Base-by-base conservation (phyloP, 1,140 invertebrate species). In the Diprion similis region DNA sequence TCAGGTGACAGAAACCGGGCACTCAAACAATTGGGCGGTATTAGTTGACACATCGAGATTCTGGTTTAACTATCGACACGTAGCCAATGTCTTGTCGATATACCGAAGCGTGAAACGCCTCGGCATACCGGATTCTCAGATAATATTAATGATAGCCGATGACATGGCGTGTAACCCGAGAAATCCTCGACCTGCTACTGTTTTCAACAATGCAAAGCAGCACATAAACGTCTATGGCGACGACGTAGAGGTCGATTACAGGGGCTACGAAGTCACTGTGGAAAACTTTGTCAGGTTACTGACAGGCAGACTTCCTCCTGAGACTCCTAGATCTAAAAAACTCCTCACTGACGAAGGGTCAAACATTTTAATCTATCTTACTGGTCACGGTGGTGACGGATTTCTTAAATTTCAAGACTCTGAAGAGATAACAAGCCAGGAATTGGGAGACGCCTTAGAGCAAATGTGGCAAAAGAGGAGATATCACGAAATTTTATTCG, bases 1-100 rank as follows among this genome's bases (percentile, higher is more conserved):
- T 46, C 66, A 89, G 87, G 74, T 86, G 46, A 79, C 87, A 68
- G 80, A 86, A 84, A 89, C 86, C 47, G 85, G 83, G 15, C 98
- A 99, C 84, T 98, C 98, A 3, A 99, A 99, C 84, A 99, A 99
- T 86, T 99, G 98, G 98, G 98, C 98, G 6, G 98, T 99, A 13
- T 88, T 99, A 72, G 98, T 99, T 0, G 97, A 99, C 84, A 99
- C 98, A 0, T 99, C 98, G 1, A 89, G 98, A 72, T 99, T 99
- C 89, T 99, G 98, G 98, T 99, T 99, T 80, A 99, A 99, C 87
- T 99, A 99, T 86, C 91, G 99, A 48, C 99, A 99, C 93, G 97
- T 99, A 13, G 97, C 98, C 0, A 99, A 99, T 88, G 98, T 99
- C 0, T 88, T 99, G 51, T 99, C 98, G 0, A 97, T 99, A 81